A percentile compares a stretch with the other conserved stretches of the same genome.
Conservation (phyloP, 1,140 invertebrate species). For the Cydia strobilella region DNA sequence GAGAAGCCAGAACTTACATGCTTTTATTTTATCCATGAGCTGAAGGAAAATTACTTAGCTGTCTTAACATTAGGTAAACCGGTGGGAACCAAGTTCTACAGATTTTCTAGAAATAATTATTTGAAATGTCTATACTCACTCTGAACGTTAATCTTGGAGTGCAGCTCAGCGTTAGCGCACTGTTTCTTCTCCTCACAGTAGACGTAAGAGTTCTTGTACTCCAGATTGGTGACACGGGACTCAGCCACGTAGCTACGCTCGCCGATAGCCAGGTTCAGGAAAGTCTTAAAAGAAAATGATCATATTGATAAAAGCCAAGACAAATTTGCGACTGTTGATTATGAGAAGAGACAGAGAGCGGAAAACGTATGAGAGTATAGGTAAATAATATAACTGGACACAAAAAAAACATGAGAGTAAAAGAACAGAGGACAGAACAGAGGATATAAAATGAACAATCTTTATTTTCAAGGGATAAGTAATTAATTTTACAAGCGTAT, state of each 20-base stretch:
- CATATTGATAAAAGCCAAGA: not conserved
- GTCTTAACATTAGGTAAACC: too few relatives aligned
- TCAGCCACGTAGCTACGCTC: conserved; percentile 82
- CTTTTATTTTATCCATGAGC: too few relatives aligned
- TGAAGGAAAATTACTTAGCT: too few relatives aligned
- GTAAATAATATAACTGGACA: too few relatives aligned
- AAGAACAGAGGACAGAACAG: too few relatives aligned
- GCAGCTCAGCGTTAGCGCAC: conserved; percentile 86
- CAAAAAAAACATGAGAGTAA: too few relatives aligned
- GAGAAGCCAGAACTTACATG: too few relatives aligned
- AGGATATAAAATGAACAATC: too few relatives aligned
- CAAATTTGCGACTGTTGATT: not conserved
- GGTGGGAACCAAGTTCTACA: too few relatives aligned
- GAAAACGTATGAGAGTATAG: too few relatives aligned
- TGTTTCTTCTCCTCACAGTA: conserved; percentile 89
- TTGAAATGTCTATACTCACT: conserved; percentile 74
- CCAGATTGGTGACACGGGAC: conserved; percentile 85
- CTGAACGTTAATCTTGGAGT: conserved; percentile 80
- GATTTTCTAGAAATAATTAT: not conserved
- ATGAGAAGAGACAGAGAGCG: not conserved
- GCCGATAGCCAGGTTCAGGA: conserved; percentile 78
- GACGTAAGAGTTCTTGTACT: conserved; percentile 84
- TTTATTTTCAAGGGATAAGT: too few relatives aligned
- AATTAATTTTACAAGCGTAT: not conserved
- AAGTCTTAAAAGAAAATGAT: conserved; percentile 62